Evolutionary conservation across 2,797 vertebrate species (phyloP), one percentile per base, ranked within the genome.

Genomic region (Lophius americanus): DNA sequence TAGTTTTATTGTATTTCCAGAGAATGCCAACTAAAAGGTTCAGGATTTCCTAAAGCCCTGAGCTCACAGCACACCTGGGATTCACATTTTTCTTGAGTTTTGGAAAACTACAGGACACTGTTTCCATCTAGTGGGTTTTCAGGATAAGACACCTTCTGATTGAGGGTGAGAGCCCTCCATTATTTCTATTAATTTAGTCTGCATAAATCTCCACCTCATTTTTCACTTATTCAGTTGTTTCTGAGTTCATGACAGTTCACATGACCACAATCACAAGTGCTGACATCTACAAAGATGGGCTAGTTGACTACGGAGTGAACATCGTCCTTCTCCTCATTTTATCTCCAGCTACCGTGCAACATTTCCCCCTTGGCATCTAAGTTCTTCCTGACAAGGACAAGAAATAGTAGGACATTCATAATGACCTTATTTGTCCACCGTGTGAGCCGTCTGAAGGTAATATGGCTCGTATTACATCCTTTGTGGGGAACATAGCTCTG

Each of bases 401-500:
- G 42, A 70, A 85, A 60, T 76, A 79, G 76, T 63, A 56, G 60
- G 66, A 69, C 51, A 60, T 79, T 76, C 57, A 64, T 87, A 84
- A 88, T 82, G 84, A 90, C 86, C 88, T 91, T 86, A 87, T 90
- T 81, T 89, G 78, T 90, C 75, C 76, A 74, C 69, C 67, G 70
- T 64, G 80, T 68, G 84, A 89, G 78, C 83, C 74, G 67, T 89
- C 83, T 92, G 91, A 93, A 92, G 92, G 92, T 92, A 92, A 89
- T 70, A 72, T 63, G 85, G 89, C 87, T 93, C 91, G 73, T 79
- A 91, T 93, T 92, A 92, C 93, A 85, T 86, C 87, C 84, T 86
- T 71, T 78, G 70, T 84, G 73, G 72, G 68, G 81, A 86, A 81
- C 82, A 89, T 83, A 87, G 85, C 82, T 86, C 43, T 42, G 70